These are phyloP conservation scores for Papilio dardanus DNA, from an alignment of 1,140 invertebrate species.

Conservation along the genomic window DNA sequence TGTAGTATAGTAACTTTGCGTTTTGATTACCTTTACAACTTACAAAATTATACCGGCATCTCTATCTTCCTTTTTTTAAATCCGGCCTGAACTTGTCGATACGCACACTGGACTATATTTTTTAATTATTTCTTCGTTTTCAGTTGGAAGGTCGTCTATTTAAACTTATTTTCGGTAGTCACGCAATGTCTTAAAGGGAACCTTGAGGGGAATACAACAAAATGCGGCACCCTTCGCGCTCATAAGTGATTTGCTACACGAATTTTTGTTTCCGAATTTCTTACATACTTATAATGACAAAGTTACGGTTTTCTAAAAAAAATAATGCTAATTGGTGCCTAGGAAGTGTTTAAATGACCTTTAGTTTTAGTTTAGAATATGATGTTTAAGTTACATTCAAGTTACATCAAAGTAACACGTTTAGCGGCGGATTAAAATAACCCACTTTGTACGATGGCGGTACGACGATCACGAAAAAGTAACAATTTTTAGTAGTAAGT, in stretches of 20 bases:
- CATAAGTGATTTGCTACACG: not conserved
- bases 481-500: too few species aligned
- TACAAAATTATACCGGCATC: too few species aligned
- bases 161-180: not conserved
- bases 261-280: not conserved
- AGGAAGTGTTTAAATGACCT: too few species aligned
- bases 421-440: not conserved
- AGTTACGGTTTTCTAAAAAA: not conserved
- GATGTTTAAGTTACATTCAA: not conserved
- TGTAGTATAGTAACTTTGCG: too few species aligned
- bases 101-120: too few species aligned
- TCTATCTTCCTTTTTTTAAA: too few species aligned
- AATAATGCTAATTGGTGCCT: too few species aligned
- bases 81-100: too few species aligned
- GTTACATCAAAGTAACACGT: not conserved
- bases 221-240: constrained; percentile 1
- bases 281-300: not conserved
- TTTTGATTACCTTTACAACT: too few species aligned
- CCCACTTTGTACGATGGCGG: too few species aligned
- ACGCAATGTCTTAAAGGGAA: not conserved
- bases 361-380: too few species aligned
- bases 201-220: not conserved
- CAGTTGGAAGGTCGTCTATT: not conserved
- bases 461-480: not conserved
- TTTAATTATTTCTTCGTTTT: not conserved